Evolutionary conservation across 2,797 vertebrate genomes (phyloP).

Genomic region (Melopsittacus undulatus): DNA sequence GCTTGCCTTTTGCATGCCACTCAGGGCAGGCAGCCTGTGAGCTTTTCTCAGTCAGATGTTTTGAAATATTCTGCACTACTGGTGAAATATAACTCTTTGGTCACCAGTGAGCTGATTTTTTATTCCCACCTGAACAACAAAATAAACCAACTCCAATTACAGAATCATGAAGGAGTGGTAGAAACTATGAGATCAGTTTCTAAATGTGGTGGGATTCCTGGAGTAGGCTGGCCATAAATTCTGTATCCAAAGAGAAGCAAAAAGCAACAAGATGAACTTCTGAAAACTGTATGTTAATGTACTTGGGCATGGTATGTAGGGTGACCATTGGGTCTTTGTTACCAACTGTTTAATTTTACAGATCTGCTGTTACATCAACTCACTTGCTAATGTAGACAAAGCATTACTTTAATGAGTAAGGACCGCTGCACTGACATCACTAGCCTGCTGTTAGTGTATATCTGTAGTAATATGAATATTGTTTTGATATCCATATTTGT

Average conservation of each 20-base stretch:
- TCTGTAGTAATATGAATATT: background rate
- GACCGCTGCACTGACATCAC: background rate
- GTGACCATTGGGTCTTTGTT: background rate
- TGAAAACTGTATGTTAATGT: background rate
- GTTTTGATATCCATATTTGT: background rate
- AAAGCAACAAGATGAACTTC: background rate
- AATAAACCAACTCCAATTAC: background rate
- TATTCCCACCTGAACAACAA: background rate
- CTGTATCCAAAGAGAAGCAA: background rate
- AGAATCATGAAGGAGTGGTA: background rate
- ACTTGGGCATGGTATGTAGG: background rate
- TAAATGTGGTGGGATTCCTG: background rate
- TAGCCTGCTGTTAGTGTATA: background rate
- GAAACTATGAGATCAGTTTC: background rate
- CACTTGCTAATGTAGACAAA: background rate
- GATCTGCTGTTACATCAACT: background rate
- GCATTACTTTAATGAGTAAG: background rate
- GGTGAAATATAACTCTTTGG: background rate
- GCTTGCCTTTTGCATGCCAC: background rate
- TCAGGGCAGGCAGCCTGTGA: background rate
- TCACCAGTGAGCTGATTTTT: background rate
- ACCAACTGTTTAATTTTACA: background rate
- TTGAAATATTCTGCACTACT: background rate
- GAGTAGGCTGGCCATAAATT: background rate
- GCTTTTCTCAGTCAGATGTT: background rate